phyloP scores from a whole-genome alignment of 2,888 invertebrate genomes.

The Lacanobia oleracea region DNA sequence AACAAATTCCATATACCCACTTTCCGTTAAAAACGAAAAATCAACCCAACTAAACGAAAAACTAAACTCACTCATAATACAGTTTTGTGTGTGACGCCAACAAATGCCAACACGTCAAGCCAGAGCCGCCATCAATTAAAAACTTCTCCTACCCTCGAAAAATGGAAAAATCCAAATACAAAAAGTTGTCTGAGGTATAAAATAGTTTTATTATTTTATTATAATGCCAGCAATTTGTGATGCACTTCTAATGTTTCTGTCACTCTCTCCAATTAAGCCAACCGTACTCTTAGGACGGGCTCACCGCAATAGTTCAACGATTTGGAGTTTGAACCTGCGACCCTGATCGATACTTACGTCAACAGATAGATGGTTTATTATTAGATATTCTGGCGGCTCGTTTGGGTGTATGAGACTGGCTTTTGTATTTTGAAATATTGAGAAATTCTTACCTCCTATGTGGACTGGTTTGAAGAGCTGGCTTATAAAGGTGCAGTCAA shows the following conservation, averaged over 20 bases:
- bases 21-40: neutral
- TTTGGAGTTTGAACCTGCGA: slow-evolving; percentile 46
- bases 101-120: slow-evolving; percentile 7
- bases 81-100: slow-evolving; percentile 4
- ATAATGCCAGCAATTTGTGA: slow-evolving; percentile 51
- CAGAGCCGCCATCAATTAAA: slow-evolving; percentile 44
- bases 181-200: slow-evolving; percentile 14
- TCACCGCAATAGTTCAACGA: slow-evolving; percentile 54
- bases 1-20: too few species aligned
- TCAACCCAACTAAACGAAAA: neutral
- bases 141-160: slow-evolving; percentile 24
- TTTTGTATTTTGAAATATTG: neutral
- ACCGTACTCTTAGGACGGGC: slow-evolving; percentile 40
- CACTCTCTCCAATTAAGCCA: slow-evolving; percentile 61
- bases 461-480: neutral
- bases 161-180: slow-evolving; percentile 1
- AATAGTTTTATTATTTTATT: slow-evolving; percentile 43
- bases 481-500: neutral
- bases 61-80: neutral
- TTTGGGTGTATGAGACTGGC: neutral
- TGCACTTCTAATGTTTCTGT: slow-evolving; percentile 67
- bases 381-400: neutral
- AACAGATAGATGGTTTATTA: slow-evolving; percentile 8
- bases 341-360: slow-evolving; percentile 32
- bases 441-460: neutral